phyloP scores from a whole-genome alignment of 2,113 vertebrate species.

The Physeter macrocephalus region DNA sequence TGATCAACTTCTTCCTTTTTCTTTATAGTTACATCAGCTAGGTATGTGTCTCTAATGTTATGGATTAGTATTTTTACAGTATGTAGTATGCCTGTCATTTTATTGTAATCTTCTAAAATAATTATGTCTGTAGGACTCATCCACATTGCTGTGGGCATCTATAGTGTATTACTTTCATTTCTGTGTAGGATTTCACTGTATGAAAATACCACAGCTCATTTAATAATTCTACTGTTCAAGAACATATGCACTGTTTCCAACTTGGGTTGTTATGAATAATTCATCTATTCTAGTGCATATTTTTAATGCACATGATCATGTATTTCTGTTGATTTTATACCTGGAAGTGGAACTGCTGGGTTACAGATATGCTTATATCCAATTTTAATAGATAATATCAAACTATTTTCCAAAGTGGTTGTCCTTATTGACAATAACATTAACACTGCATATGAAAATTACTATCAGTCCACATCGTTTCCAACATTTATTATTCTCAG shows the following conservation, averaged over 20 bases:
- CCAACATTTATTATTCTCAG: neutral
- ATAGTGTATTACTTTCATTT: neutral
- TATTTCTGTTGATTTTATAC: neutral
- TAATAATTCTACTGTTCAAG: neutral
- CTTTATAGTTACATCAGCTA: neutral
- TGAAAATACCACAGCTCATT: neutral
- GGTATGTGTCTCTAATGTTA: neutral
- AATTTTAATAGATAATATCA: neutral
- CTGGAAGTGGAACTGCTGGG: neutral
- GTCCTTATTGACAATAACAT: neutral
- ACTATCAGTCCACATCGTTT: neutral
- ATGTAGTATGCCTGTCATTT: neutral
- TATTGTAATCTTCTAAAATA: neutral
- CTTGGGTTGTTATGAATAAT: neutral
- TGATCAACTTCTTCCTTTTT: neutral
- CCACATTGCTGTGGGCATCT: neutral
- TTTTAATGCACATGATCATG: neutral
- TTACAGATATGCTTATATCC: neutral
- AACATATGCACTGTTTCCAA: neutral
- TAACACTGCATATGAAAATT: neutral
- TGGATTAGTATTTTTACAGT: neutral
- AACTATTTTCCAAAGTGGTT: neutral
- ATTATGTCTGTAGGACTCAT: neutral
- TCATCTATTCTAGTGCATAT: neutral
- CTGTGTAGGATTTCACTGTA: neutral